Conservation (phyloP, 1,140 invertebrate genomes). For the Pachyrhynchus sulphureomaculatus region DNA sequence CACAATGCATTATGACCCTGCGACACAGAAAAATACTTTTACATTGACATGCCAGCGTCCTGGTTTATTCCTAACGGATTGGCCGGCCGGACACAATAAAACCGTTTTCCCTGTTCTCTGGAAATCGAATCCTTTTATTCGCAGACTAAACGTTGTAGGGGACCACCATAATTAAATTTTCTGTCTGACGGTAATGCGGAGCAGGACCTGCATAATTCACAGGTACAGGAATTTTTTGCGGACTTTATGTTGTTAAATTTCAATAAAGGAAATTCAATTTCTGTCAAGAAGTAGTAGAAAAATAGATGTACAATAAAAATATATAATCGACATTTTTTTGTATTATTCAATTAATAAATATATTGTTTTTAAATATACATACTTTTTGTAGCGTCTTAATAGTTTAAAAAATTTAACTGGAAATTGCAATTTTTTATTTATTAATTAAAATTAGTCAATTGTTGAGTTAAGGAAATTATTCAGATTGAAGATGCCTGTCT, state of each 20-base stretch:
- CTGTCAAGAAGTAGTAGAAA: no score
- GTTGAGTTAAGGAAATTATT: no score
- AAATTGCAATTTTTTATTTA: no score
- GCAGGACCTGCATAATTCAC: slow-evolving; percentile 6
- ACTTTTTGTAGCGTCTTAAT: no score
- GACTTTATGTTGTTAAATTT: neutral
- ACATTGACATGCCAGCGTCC: neutral
- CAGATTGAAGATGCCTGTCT: no score
- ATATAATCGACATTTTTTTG: no score
- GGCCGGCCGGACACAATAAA: neutral
- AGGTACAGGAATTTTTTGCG: neutral
- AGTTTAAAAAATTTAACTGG: no score
- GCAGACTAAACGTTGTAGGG: neutral
- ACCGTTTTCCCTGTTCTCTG: neutral
- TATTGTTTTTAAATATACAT: no score
- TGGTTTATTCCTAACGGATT: neutral
- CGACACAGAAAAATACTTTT: no score
- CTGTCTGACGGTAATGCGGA: neutral
- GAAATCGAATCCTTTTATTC: slow-evolving; percentile 6
- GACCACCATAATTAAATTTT: slow-evolving; percentile 3
- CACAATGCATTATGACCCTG: neutral
- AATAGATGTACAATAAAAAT: no score
- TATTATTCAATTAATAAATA: no score
- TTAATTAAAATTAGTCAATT: no score
- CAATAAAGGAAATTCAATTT: neutral